These are phyloP conservation scores for Mycalesis mineus DNA, from an alignment of 2,888 invertebrate genomes.

Conservation along the genomic window DNA sequence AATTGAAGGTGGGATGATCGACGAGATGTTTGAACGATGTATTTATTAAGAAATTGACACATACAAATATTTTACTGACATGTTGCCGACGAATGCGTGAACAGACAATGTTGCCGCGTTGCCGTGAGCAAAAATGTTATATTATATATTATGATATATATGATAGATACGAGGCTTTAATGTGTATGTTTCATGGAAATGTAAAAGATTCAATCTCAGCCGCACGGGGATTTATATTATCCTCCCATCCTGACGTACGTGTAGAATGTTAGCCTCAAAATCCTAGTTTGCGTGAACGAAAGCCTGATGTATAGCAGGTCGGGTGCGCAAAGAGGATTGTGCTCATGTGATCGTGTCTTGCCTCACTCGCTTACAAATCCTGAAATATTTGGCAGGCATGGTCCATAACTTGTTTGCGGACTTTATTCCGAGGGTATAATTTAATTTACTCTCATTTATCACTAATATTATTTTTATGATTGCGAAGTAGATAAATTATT, in stretches of 20 bases:
- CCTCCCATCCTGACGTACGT: neutral
- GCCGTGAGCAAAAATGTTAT: too few species aligned
- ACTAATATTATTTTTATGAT: too few species aligned
- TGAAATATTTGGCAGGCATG: neutral
- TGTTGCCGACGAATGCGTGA: too few species aligned
- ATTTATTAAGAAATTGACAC: too few species aligned
- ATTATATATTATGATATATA: too few species aligned
- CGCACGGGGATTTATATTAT: neutral
- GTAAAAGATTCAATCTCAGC: neutral
- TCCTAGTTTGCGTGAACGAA: neutral
- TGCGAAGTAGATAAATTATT: too few species aligned
- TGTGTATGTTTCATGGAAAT: neutral
- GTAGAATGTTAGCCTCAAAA: neutral
- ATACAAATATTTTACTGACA: too few species aligned
- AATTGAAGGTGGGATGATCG: too few species aligned
- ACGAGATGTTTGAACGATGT: too few species aligned
- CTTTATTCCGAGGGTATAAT: neutral
- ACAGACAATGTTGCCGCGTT: too few species aligned
- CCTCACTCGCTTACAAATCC: neutral
- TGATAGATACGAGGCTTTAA: neutral
- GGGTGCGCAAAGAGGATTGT: neutral
- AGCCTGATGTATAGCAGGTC: neutral
- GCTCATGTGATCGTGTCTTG: neutral
- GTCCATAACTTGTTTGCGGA: neutral
- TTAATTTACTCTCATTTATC: too few species aligned